Percentiles rank a stretch among this genome's conserved stretches.
phyloP scores from a whole-genome alignment of 2,888 invertebrate genomes.

The Homarus gammarus region DNA sequence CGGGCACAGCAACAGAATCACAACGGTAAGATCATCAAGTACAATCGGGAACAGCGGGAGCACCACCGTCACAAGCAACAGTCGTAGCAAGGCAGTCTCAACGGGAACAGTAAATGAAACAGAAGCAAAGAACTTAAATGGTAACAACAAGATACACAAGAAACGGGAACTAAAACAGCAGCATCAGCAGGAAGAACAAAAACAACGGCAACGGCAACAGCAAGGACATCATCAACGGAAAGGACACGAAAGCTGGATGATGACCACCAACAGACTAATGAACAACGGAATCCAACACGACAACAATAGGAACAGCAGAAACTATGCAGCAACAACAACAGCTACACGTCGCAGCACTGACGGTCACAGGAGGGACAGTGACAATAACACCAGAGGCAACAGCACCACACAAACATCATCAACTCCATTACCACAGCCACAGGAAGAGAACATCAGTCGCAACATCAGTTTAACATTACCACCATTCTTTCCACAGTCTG shows the following conservation, averaged over 20 bases:
- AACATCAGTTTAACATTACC: no score
- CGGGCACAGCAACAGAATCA: no score
- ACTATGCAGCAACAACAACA: not conserved
- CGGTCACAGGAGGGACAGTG: not conserved
- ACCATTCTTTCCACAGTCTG: no score
- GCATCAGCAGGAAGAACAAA: slow-evolving; percentile 25
- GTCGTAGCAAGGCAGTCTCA: not conserved
- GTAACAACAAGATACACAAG: no score
- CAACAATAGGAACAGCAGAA: not conserved
- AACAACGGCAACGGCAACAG: not conserved
- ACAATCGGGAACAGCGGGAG: no score
- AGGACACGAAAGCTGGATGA: no score
- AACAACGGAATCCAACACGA: not conserved
- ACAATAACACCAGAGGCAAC: not conserved
- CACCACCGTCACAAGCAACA: no score
- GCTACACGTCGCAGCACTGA: not conserved
- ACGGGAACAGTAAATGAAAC: not conserved
- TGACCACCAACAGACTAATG: not conserved
- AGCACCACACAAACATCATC: no score
- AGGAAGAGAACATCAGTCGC: no score
- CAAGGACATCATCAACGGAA: not conserved
- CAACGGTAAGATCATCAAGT: no score
- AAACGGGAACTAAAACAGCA: not conserved
- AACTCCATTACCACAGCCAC: not conserved
- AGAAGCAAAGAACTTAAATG: no score